Evolutionary conservation across 2,113 vertebrate species (phyloP).

Genomic region (Irena cyanogastra): DNA sequence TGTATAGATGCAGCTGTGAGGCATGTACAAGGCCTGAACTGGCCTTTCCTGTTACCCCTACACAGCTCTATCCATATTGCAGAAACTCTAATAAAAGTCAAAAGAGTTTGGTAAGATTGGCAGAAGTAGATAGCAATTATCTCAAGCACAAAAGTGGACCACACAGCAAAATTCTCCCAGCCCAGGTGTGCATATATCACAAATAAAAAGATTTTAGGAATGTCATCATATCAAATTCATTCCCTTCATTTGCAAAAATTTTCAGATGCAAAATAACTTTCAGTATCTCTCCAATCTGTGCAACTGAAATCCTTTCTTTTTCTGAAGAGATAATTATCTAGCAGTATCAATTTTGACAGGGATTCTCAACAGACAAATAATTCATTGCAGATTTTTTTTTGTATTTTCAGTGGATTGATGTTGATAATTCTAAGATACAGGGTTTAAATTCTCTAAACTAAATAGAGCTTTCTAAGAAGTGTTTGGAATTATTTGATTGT

Average conservation of each 20-base stretch:
- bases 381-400: neutral
- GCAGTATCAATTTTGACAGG: neutral
- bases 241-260: neutral
- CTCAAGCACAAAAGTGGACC: neutral
- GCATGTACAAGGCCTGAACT: neutral
- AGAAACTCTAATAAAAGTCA: neutral
- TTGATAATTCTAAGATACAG: neutral
- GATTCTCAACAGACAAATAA: neutral
- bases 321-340: neutral
- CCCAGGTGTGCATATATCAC: neutral
- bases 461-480: neutral
- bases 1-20: neutral
- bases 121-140: neutral
- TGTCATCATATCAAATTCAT: neutral
- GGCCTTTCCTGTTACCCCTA: neutral
- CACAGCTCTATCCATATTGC: neutral
- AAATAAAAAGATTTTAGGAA: neutral
- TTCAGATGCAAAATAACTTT: neutral
- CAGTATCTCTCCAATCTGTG: neutral
- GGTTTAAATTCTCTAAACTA: neutral
- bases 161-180: neutral
- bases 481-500: neutral
- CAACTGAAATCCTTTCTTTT: neutral
- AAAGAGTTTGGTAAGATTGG: neutral
- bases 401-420: neutral